A percentile compares a stretch with the other conserved stretches of the same genome.
phyloP scores from a whole-genome alignment of 1,140 invertebrate species.

The Drosophila jambulina region DNA sequence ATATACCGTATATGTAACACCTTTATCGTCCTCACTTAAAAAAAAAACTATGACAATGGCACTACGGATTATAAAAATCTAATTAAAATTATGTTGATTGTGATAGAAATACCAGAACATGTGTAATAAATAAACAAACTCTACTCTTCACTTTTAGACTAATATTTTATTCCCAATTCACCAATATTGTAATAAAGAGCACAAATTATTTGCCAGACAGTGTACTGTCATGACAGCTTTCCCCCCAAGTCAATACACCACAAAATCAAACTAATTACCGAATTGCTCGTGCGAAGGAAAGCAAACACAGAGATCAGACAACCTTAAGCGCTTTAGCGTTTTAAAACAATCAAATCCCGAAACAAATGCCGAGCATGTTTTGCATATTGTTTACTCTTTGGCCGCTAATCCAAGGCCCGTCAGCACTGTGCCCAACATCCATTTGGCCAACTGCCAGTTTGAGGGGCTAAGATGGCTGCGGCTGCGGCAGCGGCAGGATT shows the following conservation, averaged over 20 bases:
- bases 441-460: constrained; percentile 59
- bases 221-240: neutral
- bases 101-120: no score
- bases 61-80: neutral
- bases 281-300: neutral
- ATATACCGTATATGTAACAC: no score
- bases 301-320: constrained; percentile 20
- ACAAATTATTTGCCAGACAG: neutral
- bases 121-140: neutral
- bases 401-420: constrained; percentile 40
- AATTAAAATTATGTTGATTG: neutral
- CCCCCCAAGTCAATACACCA: constrained; percentile 1
- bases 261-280: constrained; percentile 21
- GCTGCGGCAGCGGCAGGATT: constrained; percentile 25
- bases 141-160: neutral
- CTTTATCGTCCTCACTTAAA: no score
- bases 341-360: constrained; percentile 52
- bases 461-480: constrained; percentile 15
- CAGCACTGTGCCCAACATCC: constrained; percentile 41
- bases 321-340: constrained; percentile 33
- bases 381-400: constrained; percentile 22
- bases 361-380: constrained; percentile 50
- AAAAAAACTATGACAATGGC: no score
- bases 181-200: neutral
- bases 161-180: neutral